Evolutionary conservation across 2,113 vertebrate genomes (phyloP).

Genomic region (Speoplatyrhinus poulsoni): DNA sequence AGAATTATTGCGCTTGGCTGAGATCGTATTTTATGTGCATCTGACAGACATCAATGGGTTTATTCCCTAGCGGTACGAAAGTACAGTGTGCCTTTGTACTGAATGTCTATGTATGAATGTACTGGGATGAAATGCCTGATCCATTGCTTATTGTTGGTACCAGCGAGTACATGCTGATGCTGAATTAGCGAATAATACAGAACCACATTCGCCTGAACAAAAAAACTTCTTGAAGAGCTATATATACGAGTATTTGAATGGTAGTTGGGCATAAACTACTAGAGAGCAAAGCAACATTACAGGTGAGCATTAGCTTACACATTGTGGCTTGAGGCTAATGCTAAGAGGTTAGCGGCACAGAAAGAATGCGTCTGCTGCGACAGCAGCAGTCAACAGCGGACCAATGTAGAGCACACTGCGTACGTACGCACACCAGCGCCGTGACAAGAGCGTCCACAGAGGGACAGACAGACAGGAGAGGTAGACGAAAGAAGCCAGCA

Average conservation of each 20-base stretch:
- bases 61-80: too few relatives aligned
- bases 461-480: constrained; percentile 8
- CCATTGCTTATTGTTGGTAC: too few relatives aligned
- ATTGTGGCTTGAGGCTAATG: background rate
- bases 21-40: too few relatives aligned
- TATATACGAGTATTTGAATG: background rate
- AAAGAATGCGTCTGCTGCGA: background rate
- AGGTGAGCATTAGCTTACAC: background rate
- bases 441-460: too few relatives aligned
- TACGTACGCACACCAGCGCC: background rate
- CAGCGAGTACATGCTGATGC: too few relatives aligned
- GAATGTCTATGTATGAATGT: too few relatives aligned
- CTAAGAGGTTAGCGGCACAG: background rate
- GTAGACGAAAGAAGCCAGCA: constrained; percentile 32
- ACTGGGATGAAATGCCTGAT: too few relatives aligned
- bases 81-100: too few relatives aligned
- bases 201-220: too few relatives aligned
- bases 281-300: background rate
- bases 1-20: too few relatives aligned
- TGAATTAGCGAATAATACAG: too few relatives aligned
- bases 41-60: too few relatives aligned
- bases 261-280: background rate
- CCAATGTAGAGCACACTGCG: background rate
- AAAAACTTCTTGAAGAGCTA: background rate
- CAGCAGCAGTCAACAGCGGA: background rate